These are phyloP conservation scores for Clytia hemisphaerica DNA, from an alignment of 30 jellyfish, hydroid and myxozoan genomes.

Conservation along the genomic window DNA sequence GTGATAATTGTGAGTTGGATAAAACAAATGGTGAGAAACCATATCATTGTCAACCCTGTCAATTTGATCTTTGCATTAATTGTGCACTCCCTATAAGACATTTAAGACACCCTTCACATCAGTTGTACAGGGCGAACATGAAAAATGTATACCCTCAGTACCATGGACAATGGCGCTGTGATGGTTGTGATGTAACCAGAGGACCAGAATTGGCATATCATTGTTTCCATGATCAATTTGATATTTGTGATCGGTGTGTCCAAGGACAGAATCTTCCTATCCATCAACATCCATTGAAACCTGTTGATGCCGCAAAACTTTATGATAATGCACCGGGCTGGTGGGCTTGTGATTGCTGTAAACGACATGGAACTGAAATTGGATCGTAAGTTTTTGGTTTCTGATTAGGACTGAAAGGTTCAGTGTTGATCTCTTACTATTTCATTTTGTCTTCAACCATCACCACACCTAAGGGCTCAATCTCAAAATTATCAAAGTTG, in stretches of 20 bases:
- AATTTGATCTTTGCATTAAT: slow-evolving; percentile 57
- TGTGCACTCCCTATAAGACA: slow-evolving; percentile 47
- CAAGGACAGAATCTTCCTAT: slow-evolving; percentile 56
- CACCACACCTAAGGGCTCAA: too few species aligned
- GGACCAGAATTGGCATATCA: slow-evolving; percentile 70
- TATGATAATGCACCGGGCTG: slow-evolving; percentile 76
- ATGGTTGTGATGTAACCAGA: slow-evolving; percentile 55
- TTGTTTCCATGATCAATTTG: slow-evolving; percentile 74
- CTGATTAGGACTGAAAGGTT: too few species aligned
- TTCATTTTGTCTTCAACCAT: too few species aligned
- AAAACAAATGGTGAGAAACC: slow-evolving; percentile 20
- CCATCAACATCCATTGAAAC: slow-evolving; percentile 63
- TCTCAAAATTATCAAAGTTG: too few species aligned
- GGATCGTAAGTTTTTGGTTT: slow-evolving; percentile 58
- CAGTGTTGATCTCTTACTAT: too few species aligned
- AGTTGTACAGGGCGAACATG: slow-evolving; percentile 51
- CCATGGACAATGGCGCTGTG: slow-evolving; percentile 90
- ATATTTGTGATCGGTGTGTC: slow-evolving; percentile 76
- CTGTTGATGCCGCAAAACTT: slow-evolving; percentile 65
- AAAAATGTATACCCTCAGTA: slow-evolving; percentile 55
- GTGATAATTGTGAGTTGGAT: slow-evolving; percentile 29
- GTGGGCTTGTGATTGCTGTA: slow-evolving; percentile 92
- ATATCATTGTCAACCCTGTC: slow-evolving; percentile 61
- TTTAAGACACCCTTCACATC: slow-evolving; percentile 69
- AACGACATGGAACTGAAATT: slow-evolving; percentile 55